phyloP scores from a whole-genome alignment of 2,113 vertebrate species.

The Austrofundulus limnaeus region DNA sequence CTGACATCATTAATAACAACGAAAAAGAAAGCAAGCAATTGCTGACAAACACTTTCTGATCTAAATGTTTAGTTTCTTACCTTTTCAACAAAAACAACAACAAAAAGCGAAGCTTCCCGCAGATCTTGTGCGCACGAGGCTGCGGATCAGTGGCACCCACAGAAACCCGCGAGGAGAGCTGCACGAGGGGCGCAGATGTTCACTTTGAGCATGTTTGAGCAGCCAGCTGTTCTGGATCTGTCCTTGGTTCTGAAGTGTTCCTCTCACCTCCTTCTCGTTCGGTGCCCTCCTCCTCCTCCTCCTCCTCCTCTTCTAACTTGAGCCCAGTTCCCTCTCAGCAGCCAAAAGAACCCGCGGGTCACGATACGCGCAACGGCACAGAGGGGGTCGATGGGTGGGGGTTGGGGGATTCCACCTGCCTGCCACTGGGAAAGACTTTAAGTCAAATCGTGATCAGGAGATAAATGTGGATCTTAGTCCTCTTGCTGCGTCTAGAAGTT shows the following conservation, averaged over 20 bases:
- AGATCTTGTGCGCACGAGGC: neutral
- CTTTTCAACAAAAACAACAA: constrained; percentile 22
- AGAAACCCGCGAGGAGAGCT: constrained; percentile 16
- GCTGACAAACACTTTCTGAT: neutral
- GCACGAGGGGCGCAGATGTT: constrained; percentile 61
- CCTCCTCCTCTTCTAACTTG: constrained; percentile 35
- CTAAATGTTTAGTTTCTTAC: constrained; percentile 28
- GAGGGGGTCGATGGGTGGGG: neutral
- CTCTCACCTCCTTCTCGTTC: constrained; percentile 17
- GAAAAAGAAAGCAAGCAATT: too few species aligned
- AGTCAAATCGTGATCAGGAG: neutral
- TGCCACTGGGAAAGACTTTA: neutral
- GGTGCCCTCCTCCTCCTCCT: constrained; percentile 48
- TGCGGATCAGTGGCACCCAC: constrained; percentile 7
- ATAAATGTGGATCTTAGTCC: neutral
- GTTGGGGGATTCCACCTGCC: constrained; percentile 12
- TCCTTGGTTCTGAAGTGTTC: constrained; percentile 77
- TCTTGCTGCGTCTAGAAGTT: constrained; percentile 25
- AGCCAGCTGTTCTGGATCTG: constrained; percentile 62
- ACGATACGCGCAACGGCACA: constrained; percentile 25
- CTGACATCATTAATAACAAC: too few species aligned
- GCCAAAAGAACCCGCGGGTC: constrained; percentile 15
- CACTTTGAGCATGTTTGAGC: constrained; percentile 54
- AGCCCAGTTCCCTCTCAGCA: constrained; percentile 14
- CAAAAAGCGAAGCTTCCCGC: constrained; percentile 4